Evolutionary conservation across 2,888 invertebrate species (phyloP).

Genomic region (Operophtera brumata): DNA sequence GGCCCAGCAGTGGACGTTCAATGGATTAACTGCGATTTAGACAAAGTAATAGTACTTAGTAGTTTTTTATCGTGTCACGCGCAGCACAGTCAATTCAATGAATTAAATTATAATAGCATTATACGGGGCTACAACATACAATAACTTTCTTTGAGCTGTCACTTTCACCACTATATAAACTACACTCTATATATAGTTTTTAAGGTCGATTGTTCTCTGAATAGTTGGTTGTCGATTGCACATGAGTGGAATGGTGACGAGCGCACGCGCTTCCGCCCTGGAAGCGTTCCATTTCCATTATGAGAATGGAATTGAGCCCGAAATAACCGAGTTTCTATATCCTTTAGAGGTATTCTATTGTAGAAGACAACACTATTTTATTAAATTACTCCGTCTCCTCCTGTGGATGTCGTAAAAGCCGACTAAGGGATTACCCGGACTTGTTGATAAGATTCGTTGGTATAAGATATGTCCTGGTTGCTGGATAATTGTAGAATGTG

Average conservation of each 20-base stretch:
- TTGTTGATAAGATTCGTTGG: no score
- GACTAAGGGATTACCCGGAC: no score
- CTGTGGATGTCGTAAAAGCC: no score
- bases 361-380: background rate
- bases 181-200: conserved; percentile 21
- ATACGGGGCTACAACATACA: conserved; percentile 42
- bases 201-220: conserved; percentile 37
- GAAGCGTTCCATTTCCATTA: conserved; percentile 50
- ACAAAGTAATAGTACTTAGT: no score
- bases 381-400: no score
- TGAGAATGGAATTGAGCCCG: conserved; percentile 35
- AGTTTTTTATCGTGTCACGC: conserved; percentile 9
- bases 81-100: conserved; percentile 43
- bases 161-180: conserved; percentile 56
- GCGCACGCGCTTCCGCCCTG: conserved; percentile 58
- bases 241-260: conserved; percentile 58
- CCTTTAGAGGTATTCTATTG: conserved; percentile 3
- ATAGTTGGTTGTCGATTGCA: conserved; percentile 39
- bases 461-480: no score
- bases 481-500: no score
- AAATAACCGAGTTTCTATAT: conserved; percentile 27
- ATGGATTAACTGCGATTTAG: no score
- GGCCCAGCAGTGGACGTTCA: no score
- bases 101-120: conserved; percentile 54
- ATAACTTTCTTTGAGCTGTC: conserved; percentile 61